These are phyloP conservation scores for Aethes cnicana DNA, from an alignment of 2,888 invertebrate species.

Conservation along the genomic window DNA sequence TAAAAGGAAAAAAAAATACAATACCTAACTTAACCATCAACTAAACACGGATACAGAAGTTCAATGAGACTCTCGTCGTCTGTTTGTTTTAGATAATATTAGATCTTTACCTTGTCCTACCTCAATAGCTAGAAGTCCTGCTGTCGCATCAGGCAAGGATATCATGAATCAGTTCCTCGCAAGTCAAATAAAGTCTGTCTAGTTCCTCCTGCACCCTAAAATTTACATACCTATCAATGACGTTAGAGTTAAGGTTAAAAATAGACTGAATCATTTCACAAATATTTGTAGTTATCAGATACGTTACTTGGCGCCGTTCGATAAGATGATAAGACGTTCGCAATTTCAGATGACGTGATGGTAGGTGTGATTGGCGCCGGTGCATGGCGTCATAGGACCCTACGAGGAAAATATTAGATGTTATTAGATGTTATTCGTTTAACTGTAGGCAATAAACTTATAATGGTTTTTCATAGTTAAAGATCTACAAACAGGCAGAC, in stretches of 20 bases:
- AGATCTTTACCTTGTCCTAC: background rate
- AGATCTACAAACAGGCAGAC: background rate
- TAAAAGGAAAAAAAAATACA: too few species aligned
- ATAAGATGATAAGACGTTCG: conserved; percentile 21
- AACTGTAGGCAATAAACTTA: background rate
- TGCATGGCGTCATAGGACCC: conserved; percentile 21
- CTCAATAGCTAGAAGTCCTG: background rate
- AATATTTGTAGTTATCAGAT: conserved; percentile 23
- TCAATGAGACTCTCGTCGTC: background rate
- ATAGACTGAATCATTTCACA: conserved; percentile 25
- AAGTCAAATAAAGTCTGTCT: conserved; percentile 8
- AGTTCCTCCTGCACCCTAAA: background rate
- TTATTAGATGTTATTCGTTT: background rate
- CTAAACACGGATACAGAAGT: background rate
- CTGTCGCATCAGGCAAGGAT: background rate
- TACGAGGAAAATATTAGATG: conserved; percentile 18
- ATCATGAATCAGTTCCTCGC: background rate
- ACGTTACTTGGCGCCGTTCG: conserved; percentile 17
- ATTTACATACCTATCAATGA: background rate
- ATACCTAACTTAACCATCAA: too few species aligned
- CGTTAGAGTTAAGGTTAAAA: conserved; percentile 12
- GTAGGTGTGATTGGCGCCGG: conserved; percentile 22
- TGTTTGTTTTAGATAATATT: background rate
- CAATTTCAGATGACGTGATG: conserved; percentile 16
- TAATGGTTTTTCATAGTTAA: background rate